Evolutionary conservation across 2,888 invertebrate genomes (phyloP).

Genomic region (Drosophila mulleri): DNA sequence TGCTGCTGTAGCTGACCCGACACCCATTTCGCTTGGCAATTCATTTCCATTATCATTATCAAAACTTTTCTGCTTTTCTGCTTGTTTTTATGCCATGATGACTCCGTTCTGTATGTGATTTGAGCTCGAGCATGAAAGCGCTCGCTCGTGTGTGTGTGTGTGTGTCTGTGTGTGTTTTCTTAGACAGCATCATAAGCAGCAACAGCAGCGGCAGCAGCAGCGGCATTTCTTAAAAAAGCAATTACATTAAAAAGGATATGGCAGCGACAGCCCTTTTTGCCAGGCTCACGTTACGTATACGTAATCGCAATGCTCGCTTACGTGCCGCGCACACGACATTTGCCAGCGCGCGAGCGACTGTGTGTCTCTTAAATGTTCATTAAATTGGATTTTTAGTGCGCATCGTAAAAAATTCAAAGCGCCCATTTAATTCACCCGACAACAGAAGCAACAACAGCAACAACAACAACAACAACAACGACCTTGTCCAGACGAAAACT

Average conservation of each 20-base stretch:
- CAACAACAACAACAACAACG: conserved; percentile 38
- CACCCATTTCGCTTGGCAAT: conserved; percentile 59
- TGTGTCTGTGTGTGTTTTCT: conserved; percentile 34
- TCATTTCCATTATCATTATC: conserved; percentile 82
- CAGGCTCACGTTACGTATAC: conserved; percentile 61
- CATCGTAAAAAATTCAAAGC: conserved; percentile 82
- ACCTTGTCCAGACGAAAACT: conserved; percentile 33
- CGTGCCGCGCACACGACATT: conserved; percentile 53
- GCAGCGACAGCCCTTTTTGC: conserved; percentile 66
- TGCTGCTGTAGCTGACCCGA: conserved; percentile 42
- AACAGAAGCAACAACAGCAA: conserved; percentile 55
- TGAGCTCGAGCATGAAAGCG: conserved; percentile 30
- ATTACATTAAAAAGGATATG: conserved; percentile 83
- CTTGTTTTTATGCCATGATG: conserved; percentile 52
- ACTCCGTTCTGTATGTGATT: conserved; percentile 54
- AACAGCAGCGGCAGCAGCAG: conserved; percentile 31
- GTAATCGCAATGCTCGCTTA: conserved; percentile 66
- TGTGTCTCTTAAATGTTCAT: conserved; percentile 84
- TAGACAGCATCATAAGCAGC: conserved; percentile 55
- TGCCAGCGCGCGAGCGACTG: conserved; percentile 43
- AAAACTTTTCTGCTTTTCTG: conserved; percentile 71
- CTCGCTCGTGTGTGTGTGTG: conserved; percentile 6
- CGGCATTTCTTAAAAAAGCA: conserved; percentile 81
- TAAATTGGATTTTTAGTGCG: conserved; percentile 84
- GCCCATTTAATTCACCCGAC: conserved; percentile 74